Conservation (phyloP, 2,888 invertebrate species). For the Oxystoma pomonae region DNA sequence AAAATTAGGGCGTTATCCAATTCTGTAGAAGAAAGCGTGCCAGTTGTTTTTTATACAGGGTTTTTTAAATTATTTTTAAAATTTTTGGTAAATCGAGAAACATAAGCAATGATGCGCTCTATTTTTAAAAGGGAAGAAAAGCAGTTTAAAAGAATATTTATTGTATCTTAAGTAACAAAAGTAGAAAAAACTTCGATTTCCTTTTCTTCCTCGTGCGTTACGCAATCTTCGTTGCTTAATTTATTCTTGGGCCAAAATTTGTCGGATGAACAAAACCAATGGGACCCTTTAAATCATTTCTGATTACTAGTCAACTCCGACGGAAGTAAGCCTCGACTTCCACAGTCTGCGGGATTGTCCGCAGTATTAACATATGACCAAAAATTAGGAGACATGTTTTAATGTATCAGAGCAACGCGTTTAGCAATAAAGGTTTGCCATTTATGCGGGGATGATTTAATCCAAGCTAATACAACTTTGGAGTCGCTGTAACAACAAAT, state of each 20-base stretch:
- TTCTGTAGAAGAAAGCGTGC: constrained; percentile 2
- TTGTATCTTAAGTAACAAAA: neutral
- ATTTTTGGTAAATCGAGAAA: constrained; percentile 5
- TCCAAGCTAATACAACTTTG: constrained; percentile 14
- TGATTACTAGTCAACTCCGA: constrained; percentile 4
- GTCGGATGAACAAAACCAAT: neutral
- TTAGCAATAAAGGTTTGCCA: constrained; percentile 21
- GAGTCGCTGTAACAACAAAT: constrained; percentile 20
- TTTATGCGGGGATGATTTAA: constrained; percentile 15
- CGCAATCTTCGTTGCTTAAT: neutral
- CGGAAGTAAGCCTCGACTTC: too few species aligned
- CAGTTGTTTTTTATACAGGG: neutral
- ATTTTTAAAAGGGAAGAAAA: constrained; percentile 4
- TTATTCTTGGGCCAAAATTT: neutral
- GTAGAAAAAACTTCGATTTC: neutral
- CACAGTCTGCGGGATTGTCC: too few species aligned
- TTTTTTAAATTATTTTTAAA: neutral
- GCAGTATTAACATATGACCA: too few species aligned
- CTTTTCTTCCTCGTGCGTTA: neutral
- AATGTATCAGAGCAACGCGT: constrained; percentile 16
- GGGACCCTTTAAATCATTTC: constrained; percentile 8
- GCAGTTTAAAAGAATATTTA: neutral
- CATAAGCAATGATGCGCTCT: constrained; percentile 5
- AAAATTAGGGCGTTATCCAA: constrained; percentile 11
- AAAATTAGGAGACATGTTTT: too few species aligned